phyloP scores from a whole-genome alignment of 2,888 invertebrate genomes.

The Nebria brevicollis region DNA sequence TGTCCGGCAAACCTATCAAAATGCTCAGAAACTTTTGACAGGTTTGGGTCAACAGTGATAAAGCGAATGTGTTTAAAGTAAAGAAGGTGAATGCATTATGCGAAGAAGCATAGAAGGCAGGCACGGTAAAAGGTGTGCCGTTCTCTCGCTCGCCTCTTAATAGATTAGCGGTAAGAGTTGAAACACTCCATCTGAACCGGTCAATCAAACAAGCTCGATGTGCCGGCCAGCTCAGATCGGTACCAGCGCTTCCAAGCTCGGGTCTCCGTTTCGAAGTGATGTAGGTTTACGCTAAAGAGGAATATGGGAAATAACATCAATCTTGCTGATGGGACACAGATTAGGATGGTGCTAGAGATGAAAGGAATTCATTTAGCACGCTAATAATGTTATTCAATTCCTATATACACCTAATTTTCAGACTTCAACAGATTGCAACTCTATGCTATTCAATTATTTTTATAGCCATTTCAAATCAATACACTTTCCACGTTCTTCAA shows the following conservation, averaged over 20 bases:
- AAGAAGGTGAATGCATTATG: slow-evolving; percentile 24
- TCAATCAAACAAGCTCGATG: slow-evolving; percentile 20
- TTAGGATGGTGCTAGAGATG: slow-evolving; percentile 40
- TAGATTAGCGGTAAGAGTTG: slow-evolving; percentile 34
- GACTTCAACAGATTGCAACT: neutral
- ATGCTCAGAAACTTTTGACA: slow-evolving; percentile 29
- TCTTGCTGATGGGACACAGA: slow-evolving; percentile 43
- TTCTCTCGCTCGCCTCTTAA: neutral
- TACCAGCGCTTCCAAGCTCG: too few species aligned
- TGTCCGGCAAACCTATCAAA: slow-evolving; percentile 15
- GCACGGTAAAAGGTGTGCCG: neutral
- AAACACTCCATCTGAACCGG: slow-evolving; percentile 29
- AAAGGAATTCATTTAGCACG: slow-evolving; percentile 45
- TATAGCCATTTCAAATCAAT: neutral
- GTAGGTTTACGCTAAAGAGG: neutral
- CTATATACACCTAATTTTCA: neutral
- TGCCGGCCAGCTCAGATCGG: slow-evolving; percentile 9
- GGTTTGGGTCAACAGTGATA: slow-evolving; percentile 17
- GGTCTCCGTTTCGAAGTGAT: neutral
- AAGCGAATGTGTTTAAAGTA: slow-evolving; percentile 16
- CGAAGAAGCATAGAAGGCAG: neutral
- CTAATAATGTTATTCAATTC: slow-evolving; percentile 35
- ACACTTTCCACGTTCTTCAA: neutral
- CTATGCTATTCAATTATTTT: neutral
- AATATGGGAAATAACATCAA: slow-evolving; percentile 40